Evolutionary conservation across 2,797 vertebrate genomes (phyloP).

Genomic region (Amblyopsis hoosieri): DNA sequence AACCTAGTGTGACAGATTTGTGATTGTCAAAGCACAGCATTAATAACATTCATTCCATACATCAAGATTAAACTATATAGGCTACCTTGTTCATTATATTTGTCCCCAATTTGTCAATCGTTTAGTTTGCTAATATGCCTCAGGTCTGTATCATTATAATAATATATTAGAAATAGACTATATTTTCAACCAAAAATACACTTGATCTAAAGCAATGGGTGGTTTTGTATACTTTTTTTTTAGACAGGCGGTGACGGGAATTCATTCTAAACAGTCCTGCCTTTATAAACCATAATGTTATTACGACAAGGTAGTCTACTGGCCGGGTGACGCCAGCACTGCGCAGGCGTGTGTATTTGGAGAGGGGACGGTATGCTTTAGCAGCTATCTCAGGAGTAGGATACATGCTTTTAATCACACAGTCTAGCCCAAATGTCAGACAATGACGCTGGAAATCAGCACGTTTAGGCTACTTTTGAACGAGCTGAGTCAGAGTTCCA

Average conservation of each 20-base stretch:
- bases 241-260: neutral
- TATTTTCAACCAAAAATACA: neutral
- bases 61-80: no score
- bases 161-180: neutral
- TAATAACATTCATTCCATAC: no score
- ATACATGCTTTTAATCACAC: slow-evolving; percentile 20
- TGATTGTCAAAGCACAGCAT: no score
- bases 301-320: neutral
- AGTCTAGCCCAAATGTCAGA: slow-evolving; percentile 34
- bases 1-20: no score
- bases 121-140: no score
- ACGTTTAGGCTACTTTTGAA: no score
- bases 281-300: neutral
- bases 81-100: no score
- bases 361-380: no score
- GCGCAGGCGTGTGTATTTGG: no score
- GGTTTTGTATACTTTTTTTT: neutral
- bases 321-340: neutral
- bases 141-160: neutral
- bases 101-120: no score
- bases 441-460: slow-evolving; percentile 7
- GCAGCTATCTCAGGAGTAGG: slow-evolving; percentile 16
- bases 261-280: neutral
- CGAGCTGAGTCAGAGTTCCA: no score
- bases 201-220: neutral